These are phyloP conservation scores for Scotopteryx bipunctaria DNA, from an alignment of 2,888 invertebrate species.

Conservation along the genomic window DNA sequence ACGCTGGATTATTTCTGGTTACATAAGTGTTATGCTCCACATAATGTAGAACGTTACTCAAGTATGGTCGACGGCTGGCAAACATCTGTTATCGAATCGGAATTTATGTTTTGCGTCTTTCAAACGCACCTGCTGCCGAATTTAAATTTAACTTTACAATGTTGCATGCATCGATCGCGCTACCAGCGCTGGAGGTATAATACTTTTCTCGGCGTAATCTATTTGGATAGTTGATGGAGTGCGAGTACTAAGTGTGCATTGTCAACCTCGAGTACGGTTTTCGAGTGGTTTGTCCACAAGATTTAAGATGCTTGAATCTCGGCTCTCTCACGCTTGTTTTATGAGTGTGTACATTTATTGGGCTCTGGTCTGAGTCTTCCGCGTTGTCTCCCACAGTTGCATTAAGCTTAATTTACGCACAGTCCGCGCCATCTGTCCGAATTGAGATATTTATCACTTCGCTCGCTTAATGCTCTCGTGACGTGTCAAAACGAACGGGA, in stretches of 20 bases:
- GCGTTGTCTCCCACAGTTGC: slow-evolving; percentile 57
- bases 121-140: slow-evolving; percentile 69
- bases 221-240: slow-evolving; percentile 64
- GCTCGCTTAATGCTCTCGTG: slow-evolving; percentile 56
- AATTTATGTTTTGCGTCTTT: slow-evolving; percentile 77
- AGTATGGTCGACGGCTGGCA: slow-evolving; percentile 65
- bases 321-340: slow-evolving; percentile 63
- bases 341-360: slow-evolving; percentile 41
- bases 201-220: slow-evolving; percentile 50
- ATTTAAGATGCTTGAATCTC: slow-evolving; percentile 57
- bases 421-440: slow-evolving; percentile 58
- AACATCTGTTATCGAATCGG: slow-evolving; percentile 77
- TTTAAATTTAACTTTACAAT: slow-evolving; percentile 60
- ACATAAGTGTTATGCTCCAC: slow-evolving; percentile 63
- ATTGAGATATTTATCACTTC: slow-evolving; percentile 73
- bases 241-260: slow-evolving; percentile 59
- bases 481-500: slow-evolving; percentile 74
- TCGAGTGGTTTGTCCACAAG: slow-evolving; percentile 68
- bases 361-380: slow-evolving; percentile 50
- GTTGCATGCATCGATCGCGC: slow-evolving; percentile 45
- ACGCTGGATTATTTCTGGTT: slow-evolving; percentile 60
- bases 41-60: slow-evolving; percentile 62
- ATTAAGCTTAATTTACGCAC: slow-evolving; percentile 56
- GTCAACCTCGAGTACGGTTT: slow-evolving; percentile 49
- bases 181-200: no score